Conservation (phyloP, 2,113 vertebrate genomes). For the Cathartes aura region DNA sequence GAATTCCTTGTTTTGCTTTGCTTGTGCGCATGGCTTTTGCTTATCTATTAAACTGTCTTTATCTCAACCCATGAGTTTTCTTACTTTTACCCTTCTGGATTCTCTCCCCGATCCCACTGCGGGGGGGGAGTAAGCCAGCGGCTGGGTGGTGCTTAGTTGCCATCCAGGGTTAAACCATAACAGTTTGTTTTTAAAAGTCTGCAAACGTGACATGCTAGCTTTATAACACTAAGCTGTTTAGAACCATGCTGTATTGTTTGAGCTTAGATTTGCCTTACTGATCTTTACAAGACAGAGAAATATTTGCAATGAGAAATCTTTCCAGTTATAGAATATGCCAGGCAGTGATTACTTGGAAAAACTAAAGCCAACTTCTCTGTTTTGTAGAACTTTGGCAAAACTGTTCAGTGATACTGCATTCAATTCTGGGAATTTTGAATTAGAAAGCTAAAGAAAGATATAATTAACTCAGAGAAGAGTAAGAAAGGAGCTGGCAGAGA, state of each 20-base stretch:
- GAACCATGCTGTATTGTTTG: not conserved
- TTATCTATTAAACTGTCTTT: not conserved
- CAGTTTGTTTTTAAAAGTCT: not conserved
- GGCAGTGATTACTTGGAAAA: not conserved
- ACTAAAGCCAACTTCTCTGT: not conserved
- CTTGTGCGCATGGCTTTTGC: fast-evolving
- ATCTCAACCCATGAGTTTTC: not conserved
- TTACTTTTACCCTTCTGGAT: fast-evolving
- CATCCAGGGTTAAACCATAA: not conserved
- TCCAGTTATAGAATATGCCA: not conserved
- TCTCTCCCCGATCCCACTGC: not conserved
- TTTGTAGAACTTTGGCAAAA: not conserved
- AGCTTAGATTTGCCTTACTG: not conserved
- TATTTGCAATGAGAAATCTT: slow-evolving; percentile 11
- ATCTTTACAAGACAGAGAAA: not conserved
- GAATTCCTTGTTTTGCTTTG: not conserved
- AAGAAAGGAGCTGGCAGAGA: not conserved
- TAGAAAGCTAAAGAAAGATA: not conserved
- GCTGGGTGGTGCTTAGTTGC: not conserved
- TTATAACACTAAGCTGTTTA: not conserved
- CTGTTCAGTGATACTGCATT: not conserved
- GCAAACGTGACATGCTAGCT: not conserved
- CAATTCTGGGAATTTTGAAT: not conserved
- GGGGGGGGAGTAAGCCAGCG: fast-evolving
- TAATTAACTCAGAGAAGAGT: not conserved